Conservation (phyloP, 2,797 vertebrate species). For the Anguilla pacifica region DNA sequence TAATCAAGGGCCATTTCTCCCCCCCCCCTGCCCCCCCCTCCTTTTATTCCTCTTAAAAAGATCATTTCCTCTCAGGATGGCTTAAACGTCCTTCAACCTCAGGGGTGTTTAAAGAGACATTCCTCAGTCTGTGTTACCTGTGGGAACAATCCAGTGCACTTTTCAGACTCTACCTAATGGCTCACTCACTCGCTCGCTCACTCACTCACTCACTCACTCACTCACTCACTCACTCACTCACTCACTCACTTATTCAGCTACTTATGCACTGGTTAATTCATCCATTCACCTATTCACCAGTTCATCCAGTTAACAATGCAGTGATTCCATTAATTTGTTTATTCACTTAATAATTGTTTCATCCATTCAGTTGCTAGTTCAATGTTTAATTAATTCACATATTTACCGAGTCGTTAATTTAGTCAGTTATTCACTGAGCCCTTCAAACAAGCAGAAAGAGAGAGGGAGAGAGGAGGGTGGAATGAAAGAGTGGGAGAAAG, state of each 20-base stretch:
- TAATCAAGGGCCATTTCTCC: not conserved
- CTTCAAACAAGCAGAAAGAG: not conserved
- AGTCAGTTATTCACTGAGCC: not conserved
- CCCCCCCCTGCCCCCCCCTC: not conserved
- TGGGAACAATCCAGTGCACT: not conserved
- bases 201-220: no score
- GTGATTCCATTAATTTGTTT: not conserved
- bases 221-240: no score
- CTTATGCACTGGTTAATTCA: no score
- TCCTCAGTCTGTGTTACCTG: not conserved
- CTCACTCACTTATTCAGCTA: no score
- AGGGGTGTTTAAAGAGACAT: not conserved
- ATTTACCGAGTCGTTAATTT: not conserved
- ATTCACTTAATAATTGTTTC: not conserved
- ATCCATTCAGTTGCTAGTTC: not conserved
- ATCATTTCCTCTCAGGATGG: not conserved
- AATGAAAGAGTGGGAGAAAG: not conserved
- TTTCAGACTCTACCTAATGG: not conserved
- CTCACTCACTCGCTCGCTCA: no score
- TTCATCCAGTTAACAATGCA: no score
- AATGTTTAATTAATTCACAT: not conserved
- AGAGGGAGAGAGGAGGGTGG: not conserved
- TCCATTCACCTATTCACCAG: no score
- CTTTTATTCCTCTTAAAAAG: not conserved
- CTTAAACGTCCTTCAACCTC: not conserved